Evolutionary conservation across 2,113 vertebrate genomes (phyloP).

Genomic region (Engystomops pustulosus): DNA sequence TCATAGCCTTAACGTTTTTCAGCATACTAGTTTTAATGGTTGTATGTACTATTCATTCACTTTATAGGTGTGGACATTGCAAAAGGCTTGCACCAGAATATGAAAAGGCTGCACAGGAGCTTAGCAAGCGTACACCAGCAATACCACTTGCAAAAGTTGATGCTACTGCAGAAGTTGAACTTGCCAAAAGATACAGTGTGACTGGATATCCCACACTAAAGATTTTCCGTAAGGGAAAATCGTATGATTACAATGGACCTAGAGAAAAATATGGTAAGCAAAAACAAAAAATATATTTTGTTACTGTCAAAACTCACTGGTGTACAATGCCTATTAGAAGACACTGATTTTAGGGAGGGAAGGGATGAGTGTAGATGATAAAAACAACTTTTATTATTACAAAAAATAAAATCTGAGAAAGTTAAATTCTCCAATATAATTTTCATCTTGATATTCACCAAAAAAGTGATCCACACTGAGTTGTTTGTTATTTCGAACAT

Average conservation of each 20-base stretch:
- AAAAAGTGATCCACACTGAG: too few species aligned
- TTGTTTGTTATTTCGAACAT: too few species aligned
- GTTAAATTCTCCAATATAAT: too few species aligned
- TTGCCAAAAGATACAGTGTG: constrained; percentile 86
- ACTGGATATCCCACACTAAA: constrained; percentile 92
- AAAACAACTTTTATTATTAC: too few species aligned
- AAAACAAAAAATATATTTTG: too few species aligned
- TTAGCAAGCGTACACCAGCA: constrained; percentile 81
- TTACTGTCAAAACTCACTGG: too few species aligned
- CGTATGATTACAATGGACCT: constrained; percentile 91
- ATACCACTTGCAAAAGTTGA: constrained; percentile 93
- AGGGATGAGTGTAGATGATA: too few species aligned
- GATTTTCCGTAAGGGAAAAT: constrained; percentile 93
- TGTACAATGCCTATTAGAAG: too few species aligned
- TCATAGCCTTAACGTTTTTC: too few species aligned
- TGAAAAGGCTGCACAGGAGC: constrained; percentile 91
- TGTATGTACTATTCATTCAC: neutral
- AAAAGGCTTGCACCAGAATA: constrained; percentile 95
- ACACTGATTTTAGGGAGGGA: too few species aligned
- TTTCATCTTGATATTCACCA: too few species aligned
- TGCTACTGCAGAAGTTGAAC: constrained; percentile 80
- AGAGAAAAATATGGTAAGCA: constrained; percentile 86
- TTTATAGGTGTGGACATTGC: constrained; percentile 94
- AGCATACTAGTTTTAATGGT: neutral
- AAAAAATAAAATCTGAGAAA: too few species aligned